Percentiles rank a stretch among this genome's conserved stretches.
These are phyloP conservation scores for Coreoperca whiteheadi DNA, from an alignment of 2,113 vertebrate species.

Conservation along the genomic window DNA sequence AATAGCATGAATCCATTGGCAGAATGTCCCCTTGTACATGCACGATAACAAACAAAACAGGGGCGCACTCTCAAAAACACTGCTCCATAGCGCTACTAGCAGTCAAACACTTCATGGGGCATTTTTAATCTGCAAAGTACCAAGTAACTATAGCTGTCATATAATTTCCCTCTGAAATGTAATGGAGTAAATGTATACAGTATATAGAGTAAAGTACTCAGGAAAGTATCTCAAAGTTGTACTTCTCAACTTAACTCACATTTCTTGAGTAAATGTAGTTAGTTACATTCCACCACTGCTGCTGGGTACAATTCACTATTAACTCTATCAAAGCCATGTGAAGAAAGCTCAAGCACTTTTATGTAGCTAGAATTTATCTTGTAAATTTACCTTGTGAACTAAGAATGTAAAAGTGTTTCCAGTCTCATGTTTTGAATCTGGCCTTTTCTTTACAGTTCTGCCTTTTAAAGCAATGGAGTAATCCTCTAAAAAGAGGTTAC, in stretches of 20 bases:
- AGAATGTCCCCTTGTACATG: too few species aligned
- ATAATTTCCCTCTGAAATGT: neutral
- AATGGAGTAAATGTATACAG: neutral
- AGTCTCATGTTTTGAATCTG: conserved; percentile 10
- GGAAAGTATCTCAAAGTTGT: neutral
- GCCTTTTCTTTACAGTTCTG: neutral
- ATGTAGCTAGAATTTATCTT: conserved; percentile 1
- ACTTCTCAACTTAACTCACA: too few species aligned
- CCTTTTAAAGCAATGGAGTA: conserved; percentile 18
- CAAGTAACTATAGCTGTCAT: neutral
- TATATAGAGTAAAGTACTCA: neutral
- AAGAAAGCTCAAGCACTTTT: neutral
- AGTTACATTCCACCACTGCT: neutral
- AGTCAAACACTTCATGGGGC: neutral
- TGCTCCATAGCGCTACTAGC: neutral
- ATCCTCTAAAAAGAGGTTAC: neutral
- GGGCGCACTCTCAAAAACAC: neutral
- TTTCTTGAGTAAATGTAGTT: neutral
- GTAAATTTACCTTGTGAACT: conserved; percentile 5
- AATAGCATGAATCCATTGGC: neutral
- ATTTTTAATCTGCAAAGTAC: neutral
- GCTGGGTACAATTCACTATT: neutral
- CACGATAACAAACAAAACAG: neutral
- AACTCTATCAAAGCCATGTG: neutral
- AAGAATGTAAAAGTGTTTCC: conserved; percentile 15